Conservation (phyloP, 2,113 vertebrate species). For the Tyto alba region DNA sequence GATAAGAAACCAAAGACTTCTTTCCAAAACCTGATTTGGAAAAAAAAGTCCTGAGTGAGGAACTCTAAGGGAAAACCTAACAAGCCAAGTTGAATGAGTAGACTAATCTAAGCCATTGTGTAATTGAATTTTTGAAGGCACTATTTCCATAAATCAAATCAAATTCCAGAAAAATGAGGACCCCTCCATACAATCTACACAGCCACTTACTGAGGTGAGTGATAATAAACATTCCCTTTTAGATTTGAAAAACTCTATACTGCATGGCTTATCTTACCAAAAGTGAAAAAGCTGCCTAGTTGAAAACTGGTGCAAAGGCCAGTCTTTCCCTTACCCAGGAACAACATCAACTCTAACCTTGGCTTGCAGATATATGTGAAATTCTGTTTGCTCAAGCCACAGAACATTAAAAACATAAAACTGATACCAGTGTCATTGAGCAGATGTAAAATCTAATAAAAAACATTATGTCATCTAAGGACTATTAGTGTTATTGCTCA, state of each 20-base stretch:
- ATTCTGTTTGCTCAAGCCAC: not conserved
- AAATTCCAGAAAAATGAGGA: not conserved
- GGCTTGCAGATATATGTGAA: not conserved
- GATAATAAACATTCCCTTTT: not conserved
- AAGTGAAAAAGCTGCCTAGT: not conserved
- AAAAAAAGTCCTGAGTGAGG: not conserved
- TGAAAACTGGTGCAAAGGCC: not conserved
- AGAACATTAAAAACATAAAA: not conserved
- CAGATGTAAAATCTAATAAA: not conserved
- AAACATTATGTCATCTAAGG: not conserved
- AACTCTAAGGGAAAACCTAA: not conserved
- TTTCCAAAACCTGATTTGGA: not conserved
- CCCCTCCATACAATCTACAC: not conserved
- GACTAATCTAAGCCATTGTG: not conserved
- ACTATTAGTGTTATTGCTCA: not conserved
- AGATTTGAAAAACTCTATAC: not conserved
- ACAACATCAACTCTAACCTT: not conserved
- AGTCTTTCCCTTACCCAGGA: not conserved
- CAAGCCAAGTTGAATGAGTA: not conserved
- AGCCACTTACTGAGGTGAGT: not conserved
- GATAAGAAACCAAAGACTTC: not conserved
- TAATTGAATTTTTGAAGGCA: not conserved
- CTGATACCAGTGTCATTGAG: not conserved
- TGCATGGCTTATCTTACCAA: not conserved
- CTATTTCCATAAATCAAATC: not conserved